Conservation (phyloP, 2,113 vertebrate species). For the Notiomystis cincta region DNA sequence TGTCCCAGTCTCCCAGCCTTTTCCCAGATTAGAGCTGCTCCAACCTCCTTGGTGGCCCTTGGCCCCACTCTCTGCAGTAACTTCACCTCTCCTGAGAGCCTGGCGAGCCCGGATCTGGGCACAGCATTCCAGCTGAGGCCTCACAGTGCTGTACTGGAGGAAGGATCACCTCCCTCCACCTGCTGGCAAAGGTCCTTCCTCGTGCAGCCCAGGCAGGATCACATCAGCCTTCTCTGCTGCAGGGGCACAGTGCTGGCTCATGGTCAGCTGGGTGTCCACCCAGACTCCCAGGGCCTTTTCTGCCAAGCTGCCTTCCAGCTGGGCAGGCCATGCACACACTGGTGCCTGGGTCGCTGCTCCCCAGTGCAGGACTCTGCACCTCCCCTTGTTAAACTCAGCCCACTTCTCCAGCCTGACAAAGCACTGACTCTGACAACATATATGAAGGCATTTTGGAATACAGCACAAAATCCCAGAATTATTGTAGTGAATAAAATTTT, state of each 20-base stretch:
- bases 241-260: neutral
- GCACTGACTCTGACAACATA: neutral
- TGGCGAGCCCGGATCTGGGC: neutral
- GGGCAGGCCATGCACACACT: rapidly evolving
- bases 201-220: neutral
- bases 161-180: neutral
- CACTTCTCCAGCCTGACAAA: neutral
- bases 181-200: neutral
- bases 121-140: neutral
- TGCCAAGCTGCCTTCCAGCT: neutral
- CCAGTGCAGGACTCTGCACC: neutral
- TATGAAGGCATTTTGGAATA: neutral
- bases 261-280: neutral
- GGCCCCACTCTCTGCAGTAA: neutral
- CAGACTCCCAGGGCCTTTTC: neutral
- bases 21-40: neutral
- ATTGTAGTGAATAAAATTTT: neutral
- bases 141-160: neutral
- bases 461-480: neutral
- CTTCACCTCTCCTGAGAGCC: neutral
- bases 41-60: neutral
- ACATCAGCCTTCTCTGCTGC: neutral
- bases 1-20: neutral
- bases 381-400: neutral
- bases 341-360: neutral